A percentile compares a stretch with the other conserved stretches of the same genome.
Conservation (phyloP, 2,797 vertebrate species). For the Ciconia nigra region DNA sequence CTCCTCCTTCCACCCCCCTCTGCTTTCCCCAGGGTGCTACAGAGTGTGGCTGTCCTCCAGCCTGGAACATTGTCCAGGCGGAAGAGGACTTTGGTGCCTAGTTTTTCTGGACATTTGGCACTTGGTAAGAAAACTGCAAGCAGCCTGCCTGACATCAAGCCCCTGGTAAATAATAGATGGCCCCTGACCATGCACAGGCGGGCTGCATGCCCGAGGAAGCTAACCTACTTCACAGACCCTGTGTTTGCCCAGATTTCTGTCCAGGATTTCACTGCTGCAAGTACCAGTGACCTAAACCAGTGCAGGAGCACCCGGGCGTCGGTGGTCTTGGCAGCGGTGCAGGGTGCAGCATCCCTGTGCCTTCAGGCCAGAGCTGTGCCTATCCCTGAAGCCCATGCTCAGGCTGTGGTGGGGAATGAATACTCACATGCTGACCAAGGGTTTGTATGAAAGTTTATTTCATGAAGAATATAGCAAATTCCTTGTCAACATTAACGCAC, state of each 20-base stretch:
- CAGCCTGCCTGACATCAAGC: background rate
- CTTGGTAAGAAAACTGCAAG: background rate
- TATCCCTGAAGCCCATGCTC: background rate
- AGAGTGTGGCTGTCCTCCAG: background rate
- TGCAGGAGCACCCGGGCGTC: rapidly evolving
- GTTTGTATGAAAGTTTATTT: background rate
- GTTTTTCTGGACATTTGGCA: background rate
- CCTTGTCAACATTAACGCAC: background rate
- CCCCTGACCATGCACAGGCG: rapidly evolving
- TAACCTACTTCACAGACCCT: background rate
- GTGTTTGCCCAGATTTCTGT: background rate
- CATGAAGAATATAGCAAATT: background rate
- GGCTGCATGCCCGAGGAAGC: rapidly evolving
- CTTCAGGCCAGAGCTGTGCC: background rate
- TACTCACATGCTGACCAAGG: background rate
- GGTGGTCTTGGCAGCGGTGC: too few relatives aligned
- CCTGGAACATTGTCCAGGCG: background rate
- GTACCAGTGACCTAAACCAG: background rate
- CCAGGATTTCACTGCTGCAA: background rate
- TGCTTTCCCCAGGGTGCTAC: background rate
- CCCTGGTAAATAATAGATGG: background rate
- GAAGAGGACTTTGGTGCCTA: background rate
- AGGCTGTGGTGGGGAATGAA: background rate
- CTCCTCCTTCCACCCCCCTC: background rate
- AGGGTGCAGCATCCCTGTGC: background rate